A percentile compares a stretch with the other conserved stretches of the same genome.
Conservation (phyloP, 2,888 invertebrate species). For the Limenitis camilla region DNA sequence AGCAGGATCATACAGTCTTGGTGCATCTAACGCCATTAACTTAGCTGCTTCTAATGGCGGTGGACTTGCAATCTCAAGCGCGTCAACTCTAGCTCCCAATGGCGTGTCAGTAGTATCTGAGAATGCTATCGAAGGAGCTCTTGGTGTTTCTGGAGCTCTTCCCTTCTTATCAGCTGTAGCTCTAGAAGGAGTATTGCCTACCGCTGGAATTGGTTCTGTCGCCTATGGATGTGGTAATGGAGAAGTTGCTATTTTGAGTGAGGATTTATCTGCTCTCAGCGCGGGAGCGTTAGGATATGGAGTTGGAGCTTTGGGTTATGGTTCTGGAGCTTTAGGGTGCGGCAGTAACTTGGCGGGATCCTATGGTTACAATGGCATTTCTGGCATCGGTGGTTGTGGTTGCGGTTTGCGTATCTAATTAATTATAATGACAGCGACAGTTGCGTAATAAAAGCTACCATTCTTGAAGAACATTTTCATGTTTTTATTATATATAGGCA, state of each 20-base stretch:
- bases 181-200: constrained; percentile 29
- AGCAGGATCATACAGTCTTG: not conserved
- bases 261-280: not conserved
- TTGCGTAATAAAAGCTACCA: too few species aligned
- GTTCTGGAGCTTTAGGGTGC: not conserved
- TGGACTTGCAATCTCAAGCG: constrained; percentile 30
- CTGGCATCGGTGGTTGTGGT: too few species aligned
- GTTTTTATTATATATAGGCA: too few species aligned
- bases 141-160: constrained; percentile 30
- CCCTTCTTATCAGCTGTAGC: constrained; percentile 33
- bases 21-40: not conserved
- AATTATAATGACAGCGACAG: too few species aligned
- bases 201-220: constrained; percentile 20
- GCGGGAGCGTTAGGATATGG: not conserved
- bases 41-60: constrained; percentile 10
- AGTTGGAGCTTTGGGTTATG: not conserved
- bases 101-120: constrained; percentile 37
- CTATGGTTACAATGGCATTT: too few species aligned
- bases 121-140: constrained; percentile 31
- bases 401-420: too few species aligned
- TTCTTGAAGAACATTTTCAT: too few species aligned
- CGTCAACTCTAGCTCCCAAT: constrained; percentile 31
- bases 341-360: too few species aligned
- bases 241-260: not conserved
- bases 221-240: not conserved